Percentiles rank a stretch among this genome's conserved stretches.
These are phyloP conservation scores for Mythimna pallens DNA, from an alignment of 2,888 invertebrate species.

Conservation along the genomic window DNA sequence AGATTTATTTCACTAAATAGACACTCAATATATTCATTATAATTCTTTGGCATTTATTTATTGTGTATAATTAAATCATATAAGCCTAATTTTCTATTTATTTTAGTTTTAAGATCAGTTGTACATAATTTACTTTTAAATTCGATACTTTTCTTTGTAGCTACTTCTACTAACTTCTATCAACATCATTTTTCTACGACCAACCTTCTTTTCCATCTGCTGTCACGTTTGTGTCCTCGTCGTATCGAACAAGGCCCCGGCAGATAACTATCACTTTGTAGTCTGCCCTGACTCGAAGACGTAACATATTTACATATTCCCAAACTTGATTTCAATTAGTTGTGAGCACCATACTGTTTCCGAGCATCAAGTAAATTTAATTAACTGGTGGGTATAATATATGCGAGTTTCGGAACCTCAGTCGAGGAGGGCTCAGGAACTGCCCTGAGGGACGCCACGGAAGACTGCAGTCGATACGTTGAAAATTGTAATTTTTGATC, in stretches of 20 bases:
- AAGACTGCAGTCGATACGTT: constrained; percentile 25
- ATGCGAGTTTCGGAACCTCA: constrained; percentile 49
- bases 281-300: constrained; percentile 28
- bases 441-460: constrained; percentile 21
- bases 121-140: neutral
- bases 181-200: neutral
- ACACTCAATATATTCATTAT: neutral
- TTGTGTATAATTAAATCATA: neutral
- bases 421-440: neutral
- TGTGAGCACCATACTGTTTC: constrained; percentile 40
- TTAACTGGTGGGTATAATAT: constrained; percentile 58
- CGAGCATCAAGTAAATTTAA: constrained; percentile 55
- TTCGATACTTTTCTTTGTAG: neutral
- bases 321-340: constrained; percentile 56
- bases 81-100: neutral
- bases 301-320: constrained; percentile 59
- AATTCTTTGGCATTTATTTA: neutral
- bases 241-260: neutral
- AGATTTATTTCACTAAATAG: neutral
- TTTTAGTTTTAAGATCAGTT: neutral
- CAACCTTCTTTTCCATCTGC: neutral
- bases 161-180: too few species aligned
- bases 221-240: neutral
- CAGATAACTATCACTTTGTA: constrained; percentile 15
- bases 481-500: neutral